Conservation (phyloP, 2,888 invertebrate species). For the Glaucopsyche alexis region DNA sequence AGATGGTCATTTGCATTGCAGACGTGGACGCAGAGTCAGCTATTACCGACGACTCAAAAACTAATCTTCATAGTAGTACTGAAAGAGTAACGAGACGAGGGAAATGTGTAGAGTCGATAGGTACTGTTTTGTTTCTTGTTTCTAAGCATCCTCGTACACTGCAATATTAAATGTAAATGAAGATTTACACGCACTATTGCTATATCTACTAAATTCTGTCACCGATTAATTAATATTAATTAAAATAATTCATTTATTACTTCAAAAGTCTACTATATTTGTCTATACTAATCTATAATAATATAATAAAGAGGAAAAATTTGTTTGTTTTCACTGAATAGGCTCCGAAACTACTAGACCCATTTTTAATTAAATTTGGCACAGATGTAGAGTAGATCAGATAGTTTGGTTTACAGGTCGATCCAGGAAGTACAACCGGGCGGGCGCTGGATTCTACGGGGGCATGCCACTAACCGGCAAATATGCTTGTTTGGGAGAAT, state of each 20-base stretch:
- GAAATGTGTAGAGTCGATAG: slow-evolving; percentile 33
- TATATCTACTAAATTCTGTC: not conserved
- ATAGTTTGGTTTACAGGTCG: too few species aligned
- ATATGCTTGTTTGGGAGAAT: too few species aligned
- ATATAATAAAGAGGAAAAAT: too few species aligned
- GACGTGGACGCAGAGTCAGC: slow-evolving; percentile 59
- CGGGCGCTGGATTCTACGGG: too few species aligned
- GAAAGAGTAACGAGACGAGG: slow-evolving; percentile 35
- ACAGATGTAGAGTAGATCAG: too few species aligned
- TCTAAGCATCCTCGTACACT: not conserved
- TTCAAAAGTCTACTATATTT: too few species aligned
- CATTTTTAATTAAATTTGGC: too few species aligned
- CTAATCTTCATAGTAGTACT: slow-evolving; percentile 61
- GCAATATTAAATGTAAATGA: not conserved
- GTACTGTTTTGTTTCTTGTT: not conserved
- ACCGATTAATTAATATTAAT: not conserved
- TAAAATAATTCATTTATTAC: not conserved
- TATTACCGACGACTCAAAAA: slow-evolving; percentile 59
- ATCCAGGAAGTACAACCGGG: too few species aligned
- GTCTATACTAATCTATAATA: too few species aligned
- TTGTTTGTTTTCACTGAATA: too few species aligned
- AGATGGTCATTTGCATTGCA: slow-evolving; percentile 61
- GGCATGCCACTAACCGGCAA: too few species aligned
- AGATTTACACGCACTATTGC: not conserved
- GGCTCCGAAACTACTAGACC: too few species aligned